Evolutionary conservation across 2,113 vertebrate species (phyloP).

Genomic region (Albula glossodonta): DNA sequence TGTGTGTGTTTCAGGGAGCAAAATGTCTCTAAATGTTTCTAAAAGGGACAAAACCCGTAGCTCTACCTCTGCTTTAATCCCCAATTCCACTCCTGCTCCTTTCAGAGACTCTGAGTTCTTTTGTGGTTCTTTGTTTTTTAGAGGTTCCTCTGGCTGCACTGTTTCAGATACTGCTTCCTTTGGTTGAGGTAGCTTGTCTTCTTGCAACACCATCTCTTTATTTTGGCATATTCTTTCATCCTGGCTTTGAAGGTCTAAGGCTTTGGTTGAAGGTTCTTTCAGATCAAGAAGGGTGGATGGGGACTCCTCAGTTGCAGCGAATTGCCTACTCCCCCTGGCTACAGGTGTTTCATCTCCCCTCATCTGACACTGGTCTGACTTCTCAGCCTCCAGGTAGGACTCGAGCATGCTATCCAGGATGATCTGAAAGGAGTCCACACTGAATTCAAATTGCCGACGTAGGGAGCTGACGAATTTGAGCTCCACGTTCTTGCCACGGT

Average conservation of each 20-base stretch:
- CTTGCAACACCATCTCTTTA: constrained; percentile 34
- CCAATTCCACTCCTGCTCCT: constrained; percentile 22
- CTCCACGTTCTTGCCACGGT: constrained; percentile 94
- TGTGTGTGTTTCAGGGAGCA: constrained; percentile 7
- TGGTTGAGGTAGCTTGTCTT: constrained; percentile 38
- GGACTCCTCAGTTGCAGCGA: neutral
- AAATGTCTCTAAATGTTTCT: neutral
- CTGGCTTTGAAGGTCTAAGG: constrained; percentile 14
- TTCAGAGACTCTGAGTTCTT: constrained; percentile 11
- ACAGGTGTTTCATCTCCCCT: neutral
- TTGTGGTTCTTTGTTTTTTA: neutral
- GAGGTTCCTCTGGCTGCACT: neutral
- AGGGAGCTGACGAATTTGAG: constrained; percentile 89
- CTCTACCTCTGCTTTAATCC: neutral
- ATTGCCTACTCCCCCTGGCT: neutral
- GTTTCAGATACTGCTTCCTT: constrained; percentile 20
- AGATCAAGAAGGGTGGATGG: neutral
- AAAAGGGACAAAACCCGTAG: neutral
- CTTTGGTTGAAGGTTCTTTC: neutral
- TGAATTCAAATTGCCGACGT: constrained; percentile 95
- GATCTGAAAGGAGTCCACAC: constrained; percentile 97
- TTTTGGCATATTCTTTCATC: constrained; percentile 35
- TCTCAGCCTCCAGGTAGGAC: constrained; percentile 69
- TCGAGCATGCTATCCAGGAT: constrained; percentile 83
- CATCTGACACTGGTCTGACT: neutral